A percentile compares a stretch with the other conserved stretches of the same genome.
Evolutionary conservation across 2,113 vertebrate species (phyloP).

Genomic region (Dinomys branickii): DNA sequence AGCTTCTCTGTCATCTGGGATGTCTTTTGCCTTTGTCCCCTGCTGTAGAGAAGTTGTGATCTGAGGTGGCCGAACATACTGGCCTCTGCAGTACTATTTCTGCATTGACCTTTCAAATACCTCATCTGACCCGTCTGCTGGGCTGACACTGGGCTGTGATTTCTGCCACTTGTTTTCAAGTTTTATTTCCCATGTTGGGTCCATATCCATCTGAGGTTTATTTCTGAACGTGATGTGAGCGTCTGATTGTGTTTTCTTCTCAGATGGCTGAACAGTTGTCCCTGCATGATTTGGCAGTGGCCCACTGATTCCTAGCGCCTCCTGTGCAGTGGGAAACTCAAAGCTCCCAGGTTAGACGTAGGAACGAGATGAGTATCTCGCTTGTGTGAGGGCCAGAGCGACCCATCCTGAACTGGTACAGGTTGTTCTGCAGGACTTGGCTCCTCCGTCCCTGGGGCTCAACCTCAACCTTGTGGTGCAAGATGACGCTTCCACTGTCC

Average conservation of each 20-base stretch:
- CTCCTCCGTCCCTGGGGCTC: accelerated
- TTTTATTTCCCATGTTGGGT: background rate
- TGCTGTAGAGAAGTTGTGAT: background rate
- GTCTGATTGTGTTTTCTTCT: background rate
- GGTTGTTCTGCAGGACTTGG: background rate
- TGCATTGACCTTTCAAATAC: too few species aligned
- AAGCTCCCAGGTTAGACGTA: accelerated
- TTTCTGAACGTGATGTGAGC: background rate
- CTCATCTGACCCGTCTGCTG: accelerated
- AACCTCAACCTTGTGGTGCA: too few species aligned
- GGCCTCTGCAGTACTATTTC: background rate
- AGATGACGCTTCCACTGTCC: background rate
- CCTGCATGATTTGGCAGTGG: background rate
- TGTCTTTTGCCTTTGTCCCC: background rate
- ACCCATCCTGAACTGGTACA: background rate
- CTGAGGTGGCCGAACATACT: accelerated
- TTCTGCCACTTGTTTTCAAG: background rate
- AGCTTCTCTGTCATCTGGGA: background rate
- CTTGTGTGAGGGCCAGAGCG: accelerated
- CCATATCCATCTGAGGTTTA: background rate
- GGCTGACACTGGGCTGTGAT: too few species aligned
- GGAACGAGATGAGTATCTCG: accelerated
- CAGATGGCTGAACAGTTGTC: background rate
- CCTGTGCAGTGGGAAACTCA: background rate
- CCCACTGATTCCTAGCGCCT: background rate